Evolutionary conservation across 2,113 vertebrate genomes (phyloP).

Genomic region (Malurus melanocephalus): DNA sequence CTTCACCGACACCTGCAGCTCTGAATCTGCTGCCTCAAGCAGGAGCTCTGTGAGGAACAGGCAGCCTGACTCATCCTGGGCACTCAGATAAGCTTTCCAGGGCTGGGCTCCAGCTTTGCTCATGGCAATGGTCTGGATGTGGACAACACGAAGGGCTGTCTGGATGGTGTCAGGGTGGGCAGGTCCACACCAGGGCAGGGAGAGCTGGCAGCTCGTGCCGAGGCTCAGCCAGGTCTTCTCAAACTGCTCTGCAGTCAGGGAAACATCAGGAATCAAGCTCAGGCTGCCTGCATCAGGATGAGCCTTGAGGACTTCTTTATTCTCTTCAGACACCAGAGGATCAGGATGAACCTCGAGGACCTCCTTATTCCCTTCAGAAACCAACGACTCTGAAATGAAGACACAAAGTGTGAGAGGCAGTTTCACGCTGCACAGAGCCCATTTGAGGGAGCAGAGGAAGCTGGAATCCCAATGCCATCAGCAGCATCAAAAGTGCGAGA

Average conservation of each 20-base stretch:
- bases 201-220: conserved; percentile 51
- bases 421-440: neutral
- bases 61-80: conserved; percentile 73
- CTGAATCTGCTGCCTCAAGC: conserved; percentile 4
- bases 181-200: conserved; percentile 64
- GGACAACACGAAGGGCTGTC: conserved; percentile 83
- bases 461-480: neutral
- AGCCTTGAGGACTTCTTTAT: conserved; percentile 36
- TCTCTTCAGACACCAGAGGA: conserved; percentile 41
- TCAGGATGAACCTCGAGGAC: conserved; percentile 26
- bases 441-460: neutral
- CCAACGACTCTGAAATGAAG: conserved; percentile 62
- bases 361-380: conserved; percentile 51
- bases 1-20: conserved; percentile 79
- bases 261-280: conserved; percentile 59
- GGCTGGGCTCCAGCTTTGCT: conserved; percentile 77
- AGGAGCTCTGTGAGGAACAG: conserved; percentile 86
- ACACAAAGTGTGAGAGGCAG: neutral
- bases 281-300: conserved; percentile 47
- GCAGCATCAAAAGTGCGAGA: neutral
- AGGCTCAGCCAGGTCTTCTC: conserved; percentile 78
- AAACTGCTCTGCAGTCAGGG: conserved; percentile 77
- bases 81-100: conserved; percentile 91
- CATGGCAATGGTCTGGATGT: conserved; percentile 90
- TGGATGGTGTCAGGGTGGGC: conserved; percentile 79